A percentile compares a stretch with the other conserved stretches of the same genome.
These are phyloP conservation scores for Drosophila dives DNA, from an alignment of 2,888 invertebrate genomes.

Conservation along the genomic window DNA sequence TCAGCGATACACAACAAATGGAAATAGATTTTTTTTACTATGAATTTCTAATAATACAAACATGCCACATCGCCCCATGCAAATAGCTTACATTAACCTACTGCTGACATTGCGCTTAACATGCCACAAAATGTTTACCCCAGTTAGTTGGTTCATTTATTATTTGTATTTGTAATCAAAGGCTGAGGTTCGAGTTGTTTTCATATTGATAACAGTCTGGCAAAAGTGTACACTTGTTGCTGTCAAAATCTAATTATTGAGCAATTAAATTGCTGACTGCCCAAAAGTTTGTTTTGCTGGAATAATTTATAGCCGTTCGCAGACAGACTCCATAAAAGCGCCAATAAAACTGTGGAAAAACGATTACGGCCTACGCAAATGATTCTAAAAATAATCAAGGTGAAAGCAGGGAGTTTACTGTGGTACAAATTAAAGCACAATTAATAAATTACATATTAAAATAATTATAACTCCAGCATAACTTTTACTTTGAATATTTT, in stretches of 20 bases:
- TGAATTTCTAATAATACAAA: background rate
- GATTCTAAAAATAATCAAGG: background rate
- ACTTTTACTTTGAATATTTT: background rate
- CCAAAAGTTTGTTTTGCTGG: slow-evolving; percentile 29
- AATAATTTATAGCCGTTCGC: slow-evolving; percentile 44
- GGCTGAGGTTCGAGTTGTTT: slow-evolving; percentile 24
- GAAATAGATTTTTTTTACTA: background rate
- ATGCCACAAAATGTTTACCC: slow-evolving; percentile 6
- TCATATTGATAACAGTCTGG: slow-evolving; percentile 35
- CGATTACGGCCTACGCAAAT: slow-evolving; percentile 5
- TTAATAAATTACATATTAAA: background rate
- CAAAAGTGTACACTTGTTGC: slow-evolving; percentile 23
- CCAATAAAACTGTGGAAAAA: slow-evolving; percentile 33
- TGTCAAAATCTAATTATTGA: slow-evolving; percentile 59
- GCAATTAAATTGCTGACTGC: slow-evolving; percentile 63
- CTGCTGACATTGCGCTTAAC: slow-evolving; percentile 37
- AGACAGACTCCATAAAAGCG: slow-evolving; percentile 35
- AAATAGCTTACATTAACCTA: background rate
- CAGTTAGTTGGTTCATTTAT: slow-evolving; percentile 19
- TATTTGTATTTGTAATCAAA: slow-evolving; percentile 45
- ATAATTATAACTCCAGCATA: background rate
- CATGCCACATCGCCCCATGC: background rate
- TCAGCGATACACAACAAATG: background rate
- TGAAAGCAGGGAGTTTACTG: slow-evolving; percentile 1
- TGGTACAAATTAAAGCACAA: slow-evolving; percentile 4